Base-by-base conservation (phyloP, 1,140 invertebrate species). In the Scaptomyza pallida region DNA sequence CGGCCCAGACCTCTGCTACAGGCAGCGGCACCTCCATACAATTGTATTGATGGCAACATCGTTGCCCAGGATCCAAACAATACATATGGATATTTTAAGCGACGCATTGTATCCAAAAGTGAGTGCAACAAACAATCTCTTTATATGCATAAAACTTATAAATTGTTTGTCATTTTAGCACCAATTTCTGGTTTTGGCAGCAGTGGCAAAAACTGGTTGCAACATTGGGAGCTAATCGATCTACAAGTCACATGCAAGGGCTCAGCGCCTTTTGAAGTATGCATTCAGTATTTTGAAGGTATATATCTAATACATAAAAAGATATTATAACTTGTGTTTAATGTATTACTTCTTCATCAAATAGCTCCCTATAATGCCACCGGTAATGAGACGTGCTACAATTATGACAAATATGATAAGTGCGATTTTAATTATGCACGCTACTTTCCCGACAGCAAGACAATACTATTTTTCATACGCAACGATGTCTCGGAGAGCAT, bases 171-270 rank as follows among this genome's bases (percentile, higher is more conserved):
- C 16, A 1, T 10, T 5, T 19, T 64, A 96, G 96, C 93, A 77
- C 95, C 95, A 1, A 92, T 97, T 60, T 89, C 92, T 12, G 94
- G 94, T 72, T 91, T 96, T 8, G 93, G 93, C 9, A 93, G 95
- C 4, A 93, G 93, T 12, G 96, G 95, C 5, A 94, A 94, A 35
- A 95, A 95, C 75, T 97, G 96, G 96, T 92, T 97, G 12, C 94
- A 96, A 75, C 94, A 95, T 45, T 96, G 95, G 45, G 95, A 96
- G 56, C 91, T 96, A 44, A 83, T 97, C n/a, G 93, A 93, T 51
- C 86, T 97, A 4, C 92, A 94, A 70, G 92, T 96, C 1, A 93
- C 93, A 30, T 97, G 95, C 75, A 93, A 94, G 40, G 96, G 96
- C 0, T 94, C 95, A 0, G 92, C 93, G 4, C 94, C 95, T 0